Base-by-base conservation (phyloP, 2,888 invertebrate genomes). In the Phyllotreta striolata region DNA sequence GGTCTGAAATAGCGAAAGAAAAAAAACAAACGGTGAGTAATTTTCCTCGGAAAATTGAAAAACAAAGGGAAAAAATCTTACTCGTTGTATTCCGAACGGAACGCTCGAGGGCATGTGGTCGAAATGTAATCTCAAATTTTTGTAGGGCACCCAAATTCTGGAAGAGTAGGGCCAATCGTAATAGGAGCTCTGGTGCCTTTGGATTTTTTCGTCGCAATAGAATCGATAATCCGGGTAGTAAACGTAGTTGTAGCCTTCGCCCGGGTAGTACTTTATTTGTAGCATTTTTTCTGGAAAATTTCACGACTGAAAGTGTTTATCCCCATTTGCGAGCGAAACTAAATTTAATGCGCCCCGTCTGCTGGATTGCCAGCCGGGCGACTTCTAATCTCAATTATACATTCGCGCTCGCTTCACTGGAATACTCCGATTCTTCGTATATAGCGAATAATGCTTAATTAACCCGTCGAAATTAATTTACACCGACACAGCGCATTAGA, bases 151-250 rank as follows among this genome's bases (percentile, higher is more conserved):
- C 74, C 74, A 74, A 58, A 73, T 63, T 39, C 74, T 63, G 6
- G 73, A 71, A 51, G 35, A 37, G 40, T 62, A 71, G 3, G 74
- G 74, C 62, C 72, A 74, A 47, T 74, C 73, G 64, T 72, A 72
- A 49, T 64, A 71, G 1, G 73, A 70, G 66, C 73, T 72, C 38
- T 69, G 55, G 35, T 69, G 70, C 41, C 70, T 67, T 38, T 70
- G 71, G 46, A 74, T 74, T 60, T 74, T 74, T 40, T 73, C 71
- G 44, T 74, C 74, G 55, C 70, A 73, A 46, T 74, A 74, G 51
- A 69, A 74, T 65, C 74, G 60, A 55, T 73, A 73, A 64, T 74
- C 74, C 12, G 74, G 74, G 57, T 69, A 68, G 54, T 66, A 74
- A 52, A 67, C 66, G 35, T 67, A 72, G 58, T 74, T 74, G 66